Base-by-base conservation (phyloP, 2,888 invertebrate species). In the Pheosia gnoma region DNA sequence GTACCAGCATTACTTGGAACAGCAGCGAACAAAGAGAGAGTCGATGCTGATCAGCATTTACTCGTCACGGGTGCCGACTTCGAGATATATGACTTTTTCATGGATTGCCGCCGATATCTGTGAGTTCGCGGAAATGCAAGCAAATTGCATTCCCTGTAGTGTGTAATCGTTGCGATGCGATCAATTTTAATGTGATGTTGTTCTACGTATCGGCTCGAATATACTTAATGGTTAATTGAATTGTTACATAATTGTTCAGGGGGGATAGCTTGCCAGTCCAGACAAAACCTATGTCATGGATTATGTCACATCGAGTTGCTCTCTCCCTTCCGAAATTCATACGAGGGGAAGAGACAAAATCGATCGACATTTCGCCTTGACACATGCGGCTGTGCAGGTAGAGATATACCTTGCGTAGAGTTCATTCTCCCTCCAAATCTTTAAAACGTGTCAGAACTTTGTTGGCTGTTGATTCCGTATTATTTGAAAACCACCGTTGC, bases 11-110 rank as follows among this genome's bases (percentile, higher is more conserved):
- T 55, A 55, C 55, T 11, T 55, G 52, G 59, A 54, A 57, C 67
- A 43, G 51, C 41, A 49, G 43, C 25, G 6, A 59, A 45, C 59
- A 70, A 67, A 66, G 63, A 63, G 55, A 49, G 60, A 61, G 59
- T 59, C 51, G 47, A 45, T 45, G 53, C 47, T 39, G 56, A 54
- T 66, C 52, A 36, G 25, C 59, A 57, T 49, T 54, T 56, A 63
- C 43, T 55, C 5, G 55, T 55, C 39, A 55, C 55, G 55, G 55
- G 39, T 39, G n/a, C 8, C 39, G 55, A 39, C 55, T 39, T 39
- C 55, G 39, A 55, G 55, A 39, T 55, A 39, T 39, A 55, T 53
- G 39, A 38, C 55, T 53, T 11, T 53, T 38, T 39, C 55, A 55
- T 38, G 13, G 11, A 55, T 39, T 39, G 13, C 38, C 36, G 39